Evolutionary conservation across 2,797 vertebrate species (phyloP).

Genomic region (Emydoidea blandingii): DNA sequence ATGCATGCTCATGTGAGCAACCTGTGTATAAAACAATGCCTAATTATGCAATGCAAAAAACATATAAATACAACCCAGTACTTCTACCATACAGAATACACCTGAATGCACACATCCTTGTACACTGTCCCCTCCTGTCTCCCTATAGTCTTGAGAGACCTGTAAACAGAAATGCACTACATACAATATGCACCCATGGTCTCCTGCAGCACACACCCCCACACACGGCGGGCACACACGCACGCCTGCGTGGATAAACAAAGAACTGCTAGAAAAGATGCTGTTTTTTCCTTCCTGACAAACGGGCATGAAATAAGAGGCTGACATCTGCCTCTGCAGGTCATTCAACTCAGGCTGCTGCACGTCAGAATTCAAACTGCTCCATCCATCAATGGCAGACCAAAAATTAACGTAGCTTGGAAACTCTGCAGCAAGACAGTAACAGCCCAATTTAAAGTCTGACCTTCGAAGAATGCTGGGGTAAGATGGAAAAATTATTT

Average conservation of each 20-base stretch:
- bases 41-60: not conserved
- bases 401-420: constrained; percentile 83
- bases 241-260: constrained; percentile 14
- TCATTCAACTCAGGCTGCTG: constrained; percentile 83
- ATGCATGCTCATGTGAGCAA: not conserved
- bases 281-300: constrained; percentile 82
- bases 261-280: constrained; percentile 26
- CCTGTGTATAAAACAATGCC: not conserved
- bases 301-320: constrained; percentile 85
- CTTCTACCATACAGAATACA: not conserved
- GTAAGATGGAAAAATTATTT: constrained; percentile 83
- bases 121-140: not conserved
- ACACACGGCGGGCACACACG: not conserved
- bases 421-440: constrained; percentile 82
- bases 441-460: constrained; percentile 83
- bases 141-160: not conserved
- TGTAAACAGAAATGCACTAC: not conserved
- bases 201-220: not conserved
- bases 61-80: not conserved
- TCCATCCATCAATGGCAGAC: constrained; percentile 86
- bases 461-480: constrained; percentile 80
- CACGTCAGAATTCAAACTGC: constrained; percentile 85
- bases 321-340: constrained; percentile 84
- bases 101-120: not conserved
- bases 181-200: not conserved